Evolutionary conservation across 2,113 vertebrate species (phyloP).

Genomic region (Equus przewalskii): DNA sequence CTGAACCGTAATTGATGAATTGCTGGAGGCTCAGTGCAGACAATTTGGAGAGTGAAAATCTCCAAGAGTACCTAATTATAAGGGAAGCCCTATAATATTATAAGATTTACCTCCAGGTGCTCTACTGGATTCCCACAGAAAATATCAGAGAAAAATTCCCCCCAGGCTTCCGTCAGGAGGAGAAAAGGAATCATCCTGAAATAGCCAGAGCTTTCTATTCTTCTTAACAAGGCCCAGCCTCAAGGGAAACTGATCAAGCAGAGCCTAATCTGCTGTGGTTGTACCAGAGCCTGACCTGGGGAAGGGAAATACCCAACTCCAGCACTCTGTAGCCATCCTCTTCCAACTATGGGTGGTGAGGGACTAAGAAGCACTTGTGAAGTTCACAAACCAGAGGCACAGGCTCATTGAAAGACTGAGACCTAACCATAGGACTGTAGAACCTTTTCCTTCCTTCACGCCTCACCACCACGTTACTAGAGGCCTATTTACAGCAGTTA

Average conservation of each 20-base stretch:
- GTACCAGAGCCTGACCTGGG: background rate
- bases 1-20: too few relatives aligned
- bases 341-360: background rate
- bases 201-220: background rate
- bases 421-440: background rate
- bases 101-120: too few relatives aligned
- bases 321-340: too few relatives aligned
- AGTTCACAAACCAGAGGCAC: background rate
- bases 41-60: too few relatives aligned
- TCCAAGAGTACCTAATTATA: too few relatives aligned
- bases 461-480: background rate
- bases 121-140: background rate
- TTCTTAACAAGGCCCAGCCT: background rate
- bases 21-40: too few relatives aligned
- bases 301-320: background rate
- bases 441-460: too few relatives aligned
- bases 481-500: background rate
- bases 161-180: background rate
- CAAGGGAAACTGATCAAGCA: too few relatives aligned
- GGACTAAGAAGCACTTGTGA: background rate
- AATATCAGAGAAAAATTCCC: background rate
- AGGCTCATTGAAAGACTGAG: background rate
- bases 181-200: background rate
- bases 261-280: background rate
- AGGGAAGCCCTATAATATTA: too few relatives aligned